Conservation (phyloP, 2,797 vertebrate genomes). For the Argyrosomus regius region DNA sequence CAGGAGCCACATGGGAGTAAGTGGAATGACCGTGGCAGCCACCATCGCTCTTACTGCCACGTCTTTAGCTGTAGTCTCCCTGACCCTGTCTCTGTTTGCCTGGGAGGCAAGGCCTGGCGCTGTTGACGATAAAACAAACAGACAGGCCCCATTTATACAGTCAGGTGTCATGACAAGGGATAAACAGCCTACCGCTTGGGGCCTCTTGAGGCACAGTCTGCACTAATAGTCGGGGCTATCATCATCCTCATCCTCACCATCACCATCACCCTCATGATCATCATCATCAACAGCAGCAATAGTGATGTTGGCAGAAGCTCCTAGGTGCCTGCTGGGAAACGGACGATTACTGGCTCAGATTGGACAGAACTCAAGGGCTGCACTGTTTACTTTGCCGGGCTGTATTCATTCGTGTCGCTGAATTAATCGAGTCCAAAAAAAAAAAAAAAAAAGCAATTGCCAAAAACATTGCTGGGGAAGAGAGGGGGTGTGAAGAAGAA, state of each 20-base stretch:
- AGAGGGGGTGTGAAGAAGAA: neutral
- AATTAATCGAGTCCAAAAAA: slow-evolving; percentile 72
- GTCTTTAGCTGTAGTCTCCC: slow-evolving; percentile 75
- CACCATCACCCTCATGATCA: slow-evolving; percentile 68
- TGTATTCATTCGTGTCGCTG: slow-evolving; percentile 72
- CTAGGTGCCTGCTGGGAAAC: slow-evolving; percentile 67
- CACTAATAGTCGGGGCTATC: slow-evolving; percentile 65
- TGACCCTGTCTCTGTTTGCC: slow-evolving; percentile 78
- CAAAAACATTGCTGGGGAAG: slow-evolving; percentile 61
- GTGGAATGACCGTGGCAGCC: slow-evolving; percentile 78
- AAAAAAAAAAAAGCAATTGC: slow-evolving; percentile 62
- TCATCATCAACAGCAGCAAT: slow-evolving; percentile 66
- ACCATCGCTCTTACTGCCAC: slow-evolving; percentile 81
- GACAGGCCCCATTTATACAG: slow-evolving; percentile 82
- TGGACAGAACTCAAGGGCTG: slow-evolving; percentile 72
- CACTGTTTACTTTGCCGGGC: slow-evolving; percentile 67
- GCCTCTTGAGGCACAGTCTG: slow-evolving; percentile 59
- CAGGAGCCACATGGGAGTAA: slow-evolving; percentile 78
- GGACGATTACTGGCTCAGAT: slow-evolving; percentile 64
- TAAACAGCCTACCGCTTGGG: slow-evolving; percentile 71
- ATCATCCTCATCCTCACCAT: slow-evolving; percentile 69
- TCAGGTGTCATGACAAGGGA: slow-evolving; percentile 84
- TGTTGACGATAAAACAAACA: slow-evolving; percentile 82
- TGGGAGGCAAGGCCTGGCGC: slow-evolving; percentile 66
- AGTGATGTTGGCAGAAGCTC: slow-evolving; percentile 63